Percentiles rank a stretch among this genome's conserved stretches.
Evolutionary conservation across 2,888 invertebrate species (phyloP).

Genomic region (Erpobdella octoculata): DNA sequence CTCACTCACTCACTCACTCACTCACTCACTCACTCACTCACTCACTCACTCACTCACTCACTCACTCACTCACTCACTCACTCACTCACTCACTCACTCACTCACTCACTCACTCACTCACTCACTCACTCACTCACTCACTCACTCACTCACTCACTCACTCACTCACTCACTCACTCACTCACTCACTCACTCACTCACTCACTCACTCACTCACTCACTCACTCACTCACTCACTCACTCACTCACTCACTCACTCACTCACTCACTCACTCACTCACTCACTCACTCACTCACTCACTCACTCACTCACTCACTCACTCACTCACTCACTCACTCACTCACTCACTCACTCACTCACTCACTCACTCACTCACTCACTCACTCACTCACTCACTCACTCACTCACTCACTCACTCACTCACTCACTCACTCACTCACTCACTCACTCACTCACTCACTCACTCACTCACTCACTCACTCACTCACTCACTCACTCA

Average conservation of each 20-base stretch:
- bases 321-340: conserved; percentile 34
- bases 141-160: conserved; percentile 1
- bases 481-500: no score
- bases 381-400: conserved; percentile 33
- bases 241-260: no score
- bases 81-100: conserved; percentile 25
- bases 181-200: not conserved
- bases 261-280: no score
- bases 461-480: conserved; percentile 34
- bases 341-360: conserved; percentile 34
- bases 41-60: conserved; percentile 26
- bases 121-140: conserved; percentile 28
- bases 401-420: conserved; percentile 34
- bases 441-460: conserved; percentile 34
- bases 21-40: conserved; percentile 20
- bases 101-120: conserved; percentile 13
- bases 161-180: not conserved
- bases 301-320: conserved; percentile 33
- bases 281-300: conserved; percentile 31
- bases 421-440: conserved; percentile 34
- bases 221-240: conserved; percentile 27
- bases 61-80: conserved; percentile 31
- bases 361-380: conserved; percentile 33
- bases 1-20: conserved; percentile 11
- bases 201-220: conserved; percentile 12